Evolutionary conservation across 2,113 vertebrate genomes (phyloP), one percentile per base, ranked within the genome.

Genomic region (Lota lota): DNA sequence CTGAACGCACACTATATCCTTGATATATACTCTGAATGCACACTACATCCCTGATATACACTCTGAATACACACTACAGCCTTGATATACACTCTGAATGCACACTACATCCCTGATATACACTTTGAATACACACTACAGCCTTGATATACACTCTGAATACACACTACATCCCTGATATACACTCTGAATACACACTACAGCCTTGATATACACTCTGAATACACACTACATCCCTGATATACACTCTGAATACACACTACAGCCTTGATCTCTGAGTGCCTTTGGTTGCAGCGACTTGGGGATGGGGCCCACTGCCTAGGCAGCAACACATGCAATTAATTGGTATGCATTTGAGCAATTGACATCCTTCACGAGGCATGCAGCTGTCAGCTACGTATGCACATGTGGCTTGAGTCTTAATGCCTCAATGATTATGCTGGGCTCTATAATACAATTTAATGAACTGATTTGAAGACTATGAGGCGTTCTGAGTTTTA

Each of bases 201-300:
- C 4, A 24, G 2, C 24, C 24, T 24, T 24, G 24, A 24, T 24
- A 24, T 24, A 24, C 24, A 24, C 24, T 28, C 28, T 28, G 28
- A 28, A 28, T 28, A 3, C 28, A 28, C 1, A 28, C 28, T 28
- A 28, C 6, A 28, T 3, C 28, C 28, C 6, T 28, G 28, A 28
- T n/a, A n/a, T n/a, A n/a, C 24, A 28, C 24, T 28, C 24, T 28
- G 24, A 28, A 28, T 28, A 85, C 17, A 76, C 81, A 74, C n/a
- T 65, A 7, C 75, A 59, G 84, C 88, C 84, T 81, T 80, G 79
- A n/a, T 28, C 71, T 68, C 63, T 61, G 57, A 82, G 69, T 70
- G 61, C 73, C 61, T 74, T 70, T 79, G 77, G 82, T 85, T 80
- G 73, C 1, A 0, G 53, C 12, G 50, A 65, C 68, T 56, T 65